Evolutionary conservation across 1,140 invertebrate species (phyloP).

Genomic region (Drosophila kepulauana): DNA sequence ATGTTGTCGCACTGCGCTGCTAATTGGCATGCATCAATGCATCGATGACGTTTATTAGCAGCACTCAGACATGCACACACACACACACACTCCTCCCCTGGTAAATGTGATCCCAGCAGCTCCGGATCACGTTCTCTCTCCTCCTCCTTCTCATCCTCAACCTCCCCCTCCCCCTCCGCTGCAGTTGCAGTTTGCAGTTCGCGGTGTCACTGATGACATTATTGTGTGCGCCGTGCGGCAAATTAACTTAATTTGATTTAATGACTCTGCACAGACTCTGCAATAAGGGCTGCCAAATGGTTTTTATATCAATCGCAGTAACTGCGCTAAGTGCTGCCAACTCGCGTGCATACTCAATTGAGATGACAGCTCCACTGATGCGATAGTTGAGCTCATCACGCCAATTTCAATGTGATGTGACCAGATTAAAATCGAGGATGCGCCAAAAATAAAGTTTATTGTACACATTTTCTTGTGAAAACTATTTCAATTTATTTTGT

Average conservation of each 20-base stretch:
- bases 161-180: background rate
- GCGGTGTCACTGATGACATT: constrained; percentile 51
- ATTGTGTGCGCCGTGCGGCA: constrained; percentile 75
- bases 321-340: constrained; percentile 27
- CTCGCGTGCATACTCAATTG: background rate
- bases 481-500: too few species aligned
- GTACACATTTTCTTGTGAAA: too few species aligned
- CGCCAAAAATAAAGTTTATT: too few species aligned
- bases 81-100: constrained; percentile 2
- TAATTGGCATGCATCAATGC: constrained; percentile 81
- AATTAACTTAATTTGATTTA: constrained; percentile 80
- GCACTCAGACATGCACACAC: constrained; percentile 66
- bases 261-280: constrained; percentile 35
- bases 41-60: constrained; percentile 82
- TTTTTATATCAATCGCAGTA: constrained; percentile 21
- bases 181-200: background rate
- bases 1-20: constrained; percentile 40
- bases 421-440: too few species aligned
- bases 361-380: too few species aligned
- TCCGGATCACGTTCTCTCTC: background rate
- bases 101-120: background rate
- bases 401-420: too few species aligned
- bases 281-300: constrained; percentile 29
- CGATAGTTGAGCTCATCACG: too few species aligned
- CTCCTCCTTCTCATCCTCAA: background rate